phyloP scores from a whole-genome alignment of 2,797 vertebrate genomes.

The Cryptoprocta ferox region DNA sequence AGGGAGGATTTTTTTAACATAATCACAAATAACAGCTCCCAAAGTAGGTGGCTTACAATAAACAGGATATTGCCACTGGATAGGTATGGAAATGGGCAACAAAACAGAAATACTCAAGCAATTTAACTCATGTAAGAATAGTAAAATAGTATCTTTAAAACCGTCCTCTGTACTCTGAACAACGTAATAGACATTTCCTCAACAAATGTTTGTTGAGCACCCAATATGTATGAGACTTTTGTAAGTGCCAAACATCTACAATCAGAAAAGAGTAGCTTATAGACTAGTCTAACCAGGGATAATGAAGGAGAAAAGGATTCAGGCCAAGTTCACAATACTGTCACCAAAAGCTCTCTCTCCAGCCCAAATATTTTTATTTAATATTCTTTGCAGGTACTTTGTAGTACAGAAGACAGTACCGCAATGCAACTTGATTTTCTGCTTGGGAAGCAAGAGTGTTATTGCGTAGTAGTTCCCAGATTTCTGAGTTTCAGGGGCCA shows the following conservation, averaged over 20 bases:
- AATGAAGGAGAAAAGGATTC: neutral
- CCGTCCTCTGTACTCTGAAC: neutral
- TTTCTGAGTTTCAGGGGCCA: neutral
- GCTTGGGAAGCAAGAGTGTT: neutral
- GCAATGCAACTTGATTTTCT: neutral
- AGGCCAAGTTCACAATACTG: neutral
- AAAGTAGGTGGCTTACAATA: neutral
- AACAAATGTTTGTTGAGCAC: neutral
- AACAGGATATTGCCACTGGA: neutral
- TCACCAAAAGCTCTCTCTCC: neutral
- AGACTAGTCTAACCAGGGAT: neutral
- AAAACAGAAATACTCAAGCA: slow-evolving; percentile 3
- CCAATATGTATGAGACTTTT: neutral
- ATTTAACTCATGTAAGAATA: neutral
- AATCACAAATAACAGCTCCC: neutral
- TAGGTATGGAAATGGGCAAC: neutral
- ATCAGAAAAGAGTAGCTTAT: neutral
- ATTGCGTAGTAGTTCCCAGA: neutral
- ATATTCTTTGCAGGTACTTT: neutral
- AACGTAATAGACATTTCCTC: neutral
- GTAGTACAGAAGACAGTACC: neutral
- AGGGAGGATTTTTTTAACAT: neutral
- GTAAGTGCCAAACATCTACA: neutral
- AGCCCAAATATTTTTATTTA: neutral
- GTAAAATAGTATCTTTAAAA: slow-evolving; percentile 24